Evolutionary conservation across 2,113 vertebrate genomes (phyloP).

Genomic region (Oryzias woworae): DNA sequence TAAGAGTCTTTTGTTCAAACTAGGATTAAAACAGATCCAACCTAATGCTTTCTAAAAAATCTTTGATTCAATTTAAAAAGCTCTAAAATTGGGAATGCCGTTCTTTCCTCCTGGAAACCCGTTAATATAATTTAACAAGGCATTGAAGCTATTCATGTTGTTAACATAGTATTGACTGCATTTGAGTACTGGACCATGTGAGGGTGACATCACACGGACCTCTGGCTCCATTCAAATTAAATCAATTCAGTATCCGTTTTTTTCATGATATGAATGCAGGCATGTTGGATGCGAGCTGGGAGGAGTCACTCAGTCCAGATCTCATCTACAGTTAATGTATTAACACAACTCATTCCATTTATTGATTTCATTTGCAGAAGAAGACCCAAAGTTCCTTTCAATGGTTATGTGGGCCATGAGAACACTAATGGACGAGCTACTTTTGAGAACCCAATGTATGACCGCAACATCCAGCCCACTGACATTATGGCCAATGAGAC

Average conservation of each 20-base stretch:
- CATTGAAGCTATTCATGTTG: too few relatives aligned
- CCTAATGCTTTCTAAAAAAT: neutral
- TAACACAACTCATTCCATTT: neutral
- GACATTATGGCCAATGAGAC: conserved; percentile 92
- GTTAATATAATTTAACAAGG: too few relatives aligned
- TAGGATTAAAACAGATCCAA: neutral
- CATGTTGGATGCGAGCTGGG: too few relatives aligned
- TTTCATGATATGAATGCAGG: too few relatives aligned
- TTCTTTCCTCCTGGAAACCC: too few relatives aligned
- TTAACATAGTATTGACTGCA: too few relatives aligned
- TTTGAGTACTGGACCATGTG: too few relatives aligned
- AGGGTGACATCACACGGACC: too few relatives aligned
- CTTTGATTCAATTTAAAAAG: neutral
- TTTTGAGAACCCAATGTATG: conserved; percentile 98
- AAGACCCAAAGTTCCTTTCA: conserved; percentile 98
- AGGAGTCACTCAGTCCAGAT: too few relatives aligned
- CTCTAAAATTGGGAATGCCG: too few relatives aligned
- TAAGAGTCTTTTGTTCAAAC: conserved; percentile 32
- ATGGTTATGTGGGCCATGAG: conserved; percentile 94
- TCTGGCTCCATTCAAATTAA: too few relatives aligned
- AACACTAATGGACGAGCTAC: conserved; percentile 94
- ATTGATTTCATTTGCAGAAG: conserved; percentile 75
- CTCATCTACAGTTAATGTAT: neutral
- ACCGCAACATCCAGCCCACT: conserved; percentile 95
- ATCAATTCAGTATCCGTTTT: too few relatives aligned